A percentile compares a stretch with the other conserved stretches of the same genome.
These are phyloP conservation scores for Camelus bactrianus DNA, from an alignment of 2,113 vertebrate species.

Conservation along the genomic window DNA sequence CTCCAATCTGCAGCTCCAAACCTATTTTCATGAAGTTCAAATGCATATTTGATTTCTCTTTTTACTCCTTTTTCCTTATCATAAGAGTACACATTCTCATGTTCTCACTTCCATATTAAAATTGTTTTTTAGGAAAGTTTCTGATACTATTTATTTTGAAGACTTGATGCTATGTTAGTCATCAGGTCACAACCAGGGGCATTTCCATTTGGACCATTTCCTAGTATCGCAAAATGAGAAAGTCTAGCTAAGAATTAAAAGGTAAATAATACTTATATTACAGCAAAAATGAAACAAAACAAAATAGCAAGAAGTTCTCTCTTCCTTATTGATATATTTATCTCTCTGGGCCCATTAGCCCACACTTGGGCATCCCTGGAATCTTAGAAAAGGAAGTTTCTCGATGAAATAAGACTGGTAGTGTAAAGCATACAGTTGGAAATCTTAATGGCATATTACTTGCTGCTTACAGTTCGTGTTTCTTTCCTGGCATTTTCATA, in stretches of 20 bases:
- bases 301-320: background rate
- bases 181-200: too few species aligned
- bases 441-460: background rate
- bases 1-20: background rate
- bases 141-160: background rate
- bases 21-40: background rate
- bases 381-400: background rate
- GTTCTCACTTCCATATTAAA: background rate
- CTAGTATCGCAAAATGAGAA: background rate
- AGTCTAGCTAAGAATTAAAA: background rate
- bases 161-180: background rate
- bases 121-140: background rate
- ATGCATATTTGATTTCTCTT: background rate
- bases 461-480: background rate
- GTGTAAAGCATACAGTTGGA: fast-evolving
- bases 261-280: background rate
- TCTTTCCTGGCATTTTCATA: background rate
- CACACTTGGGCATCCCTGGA: background rate
- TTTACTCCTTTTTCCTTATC: background rate
- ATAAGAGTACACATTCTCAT: background rate
- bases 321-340: background rate
- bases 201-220: background rate
- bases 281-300: background rate
- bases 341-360: background rate
- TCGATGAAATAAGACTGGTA: background rate